Evolutionary conservation across 2,888 invertebrate species (phyloP).

Genomic region (Ctenicera cuprea): DNA sequence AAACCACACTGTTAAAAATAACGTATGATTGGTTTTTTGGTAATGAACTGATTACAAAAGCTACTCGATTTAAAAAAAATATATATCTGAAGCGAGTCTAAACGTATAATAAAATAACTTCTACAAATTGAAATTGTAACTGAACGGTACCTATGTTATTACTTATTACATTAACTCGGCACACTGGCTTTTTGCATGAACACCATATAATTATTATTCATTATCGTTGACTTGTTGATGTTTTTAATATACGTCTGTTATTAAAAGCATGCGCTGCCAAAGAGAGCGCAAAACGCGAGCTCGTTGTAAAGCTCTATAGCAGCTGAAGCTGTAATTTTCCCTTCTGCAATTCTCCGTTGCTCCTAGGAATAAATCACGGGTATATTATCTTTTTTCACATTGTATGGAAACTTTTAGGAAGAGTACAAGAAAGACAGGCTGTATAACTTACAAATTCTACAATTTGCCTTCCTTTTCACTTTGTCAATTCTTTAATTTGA

Average conservation of each 20-base stretch:
- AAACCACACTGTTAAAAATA: background rate
- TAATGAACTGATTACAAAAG: background rate
- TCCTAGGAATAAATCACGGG: slow-evolving; percentile 7
- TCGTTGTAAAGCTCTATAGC: slow-evolving; percentile 24
- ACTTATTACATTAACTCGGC: background rate
- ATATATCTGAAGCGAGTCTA: background rate
- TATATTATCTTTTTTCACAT: background rate
- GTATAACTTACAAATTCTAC: background rate
- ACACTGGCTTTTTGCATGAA: background rate
- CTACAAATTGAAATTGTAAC: too few relatives aligned
- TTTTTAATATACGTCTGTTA: slow-evolving; percentile 30
- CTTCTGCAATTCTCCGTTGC: background rate
- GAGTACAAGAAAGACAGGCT: too few relatives aligned
- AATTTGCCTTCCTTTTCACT: background rate
- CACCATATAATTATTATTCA: slow-evolving; percentile 28
- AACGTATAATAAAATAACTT: too few relatives aligned
- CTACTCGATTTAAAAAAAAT: background rate
- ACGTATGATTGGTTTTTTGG: too few relatives aligned
- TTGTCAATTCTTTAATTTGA: background rate
- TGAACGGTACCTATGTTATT: slow-evolving; percentile 1
- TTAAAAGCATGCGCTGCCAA: slow-evolving; percentile 24
- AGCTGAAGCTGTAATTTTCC: slow-evolving; percentile 31
- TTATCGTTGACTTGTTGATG: slow-evolving; percentile 33
- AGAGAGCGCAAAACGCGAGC: slow-evolving; percentile 21
- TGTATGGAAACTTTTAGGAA: background rate